These are phyloP conservation scores for Bursaphelenchus okinawaensis DNA, from an alignment of 2,888 invertebrate genomes.

Conservation along the genomic window DNA sequence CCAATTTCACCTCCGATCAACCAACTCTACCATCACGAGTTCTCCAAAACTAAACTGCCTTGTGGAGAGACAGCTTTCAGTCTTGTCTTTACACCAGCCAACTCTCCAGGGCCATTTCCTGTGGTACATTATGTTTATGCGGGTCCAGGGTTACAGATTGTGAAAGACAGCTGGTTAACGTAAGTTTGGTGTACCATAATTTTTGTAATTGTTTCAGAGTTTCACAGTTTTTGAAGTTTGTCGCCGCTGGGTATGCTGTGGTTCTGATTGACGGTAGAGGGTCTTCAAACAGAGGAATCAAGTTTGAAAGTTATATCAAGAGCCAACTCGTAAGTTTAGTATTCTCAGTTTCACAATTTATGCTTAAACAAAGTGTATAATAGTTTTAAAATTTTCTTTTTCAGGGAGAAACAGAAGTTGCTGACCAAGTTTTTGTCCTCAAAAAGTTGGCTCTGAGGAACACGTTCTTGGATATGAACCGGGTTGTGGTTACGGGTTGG, in stretches of 20 bases:
- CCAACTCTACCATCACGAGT: conserved; percentile 6
- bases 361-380: too few relatives aligned
- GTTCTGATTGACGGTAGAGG: conserved; percentile 91
- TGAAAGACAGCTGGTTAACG: conserved; percentile 68
- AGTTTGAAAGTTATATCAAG: conserved; percentile 83
- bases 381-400: conserved; percentile 21
- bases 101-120: conserved; percentile 68
- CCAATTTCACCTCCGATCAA: not conserved
- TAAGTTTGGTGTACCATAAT: conserved; percentile 23
- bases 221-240: conserved; percentile 68
- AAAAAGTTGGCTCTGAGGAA: conserved; percentile 75
- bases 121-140: conserved; percentile 91
- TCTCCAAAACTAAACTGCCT: conserved; percentile 18
- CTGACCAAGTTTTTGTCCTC: conserved; percentile 89
- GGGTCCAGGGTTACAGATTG: conserved; percentile 86
- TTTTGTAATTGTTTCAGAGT: conserved; percentile 13
- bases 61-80: conserved; percentile 9
- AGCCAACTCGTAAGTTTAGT: conserved; percentile 70
- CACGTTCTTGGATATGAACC: conserved; percentile 78
- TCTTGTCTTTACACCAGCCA: not conserved
- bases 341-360: too few relatives aligned
- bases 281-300: conserved; percentile 82
- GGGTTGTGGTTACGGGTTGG: conserved; percentile 96
- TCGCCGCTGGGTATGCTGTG: conserved; percentile 90
- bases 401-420: conserved; percentile 80